Percentiles rank a stretch among this genome's conserved stretches.
Conservation (phyloP, 2,888 invertebrate species). For the Thalpophila matura region DNA sequence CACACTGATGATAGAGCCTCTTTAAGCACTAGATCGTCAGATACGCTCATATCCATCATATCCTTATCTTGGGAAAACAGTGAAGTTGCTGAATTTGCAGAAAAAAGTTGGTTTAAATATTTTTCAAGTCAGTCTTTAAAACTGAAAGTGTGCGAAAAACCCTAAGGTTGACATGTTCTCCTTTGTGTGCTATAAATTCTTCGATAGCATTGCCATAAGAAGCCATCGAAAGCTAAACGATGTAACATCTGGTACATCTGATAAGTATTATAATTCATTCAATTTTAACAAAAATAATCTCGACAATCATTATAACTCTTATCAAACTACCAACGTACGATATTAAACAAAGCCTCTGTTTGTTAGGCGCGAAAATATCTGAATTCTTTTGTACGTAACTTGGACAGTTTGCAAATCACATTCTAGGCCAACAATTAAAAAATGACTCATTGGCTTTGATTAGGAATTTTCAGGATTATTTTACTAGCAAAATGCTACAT, state of each 20-base stretch:
- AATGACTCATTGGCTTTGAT: conserved; percentile 49
- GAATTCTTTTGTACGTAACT: conserved; percentile 49
- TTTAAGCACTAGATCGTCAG: too few species aligned
- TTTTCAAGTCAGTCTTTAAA: too few species aligned
- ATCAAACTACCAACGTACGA: conserved; percentile 22
- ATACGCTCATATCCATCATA: too few species aligned
- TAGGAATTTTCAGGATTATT: conserved; percentile 18
- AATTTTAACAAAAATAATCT: conserved; percentile 13
- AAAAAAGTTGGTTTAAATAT: too few species aligned
- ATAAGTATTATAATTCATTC: too few species aligned
- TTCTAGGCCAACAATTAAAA: conserved; percentile 49
- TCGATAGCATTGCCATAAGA: too few species aligned
- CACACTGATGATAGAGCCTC: too few species aligned
- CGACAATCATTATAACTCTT: conserved; percentile 2
- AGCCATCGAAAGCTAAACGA: background rate
- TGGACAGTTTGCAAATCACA: conserved; percentile 57
- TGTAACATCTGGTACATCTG: background rate
- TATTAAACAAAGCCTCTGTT: conserved; percentile 28
- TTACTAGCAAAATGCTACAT: background rate
- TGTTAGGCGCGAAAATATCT: conserved; percentile 29
- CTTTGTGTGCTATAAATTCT: too few species aligned
- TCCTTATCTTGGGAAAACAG: too few species aligned
- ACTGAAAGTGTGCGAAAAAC: too few species aligned
- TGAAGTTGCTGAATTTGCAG: too few species aligned
- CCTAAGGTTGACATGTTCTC: too few species aligned